Conservation (phyloP, 64 coral and sea anemone genomes). For the Actinia tenebrosa region DNA sequence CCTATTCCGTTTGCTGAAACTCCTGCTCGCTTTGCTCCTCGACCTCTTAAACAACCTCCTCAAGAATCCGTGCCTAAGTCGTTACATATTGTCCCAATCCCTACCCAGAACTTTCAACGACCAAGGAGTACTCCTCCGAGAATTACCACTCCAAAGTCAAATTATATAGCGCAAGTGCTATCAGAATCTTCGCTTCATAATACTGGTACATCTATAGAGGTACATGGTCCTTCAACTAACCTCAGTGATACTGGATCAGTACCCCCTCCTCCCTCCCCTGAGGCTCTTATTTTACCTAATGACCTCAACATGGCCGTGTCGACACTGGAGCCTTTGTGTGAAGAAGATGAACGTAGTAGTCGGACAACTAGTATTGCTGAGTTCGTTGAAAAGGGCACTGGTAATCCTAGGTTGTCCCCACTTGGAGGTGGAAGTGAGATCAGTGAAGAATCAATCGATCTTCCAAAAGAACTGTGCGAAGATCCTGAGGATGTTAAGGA, state of each 20-base stretch:
- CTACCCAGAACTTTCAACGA: neutral
- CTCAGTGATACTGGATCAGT: slow-evolving; percentile 30
- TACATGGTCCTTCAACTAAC: neutral
- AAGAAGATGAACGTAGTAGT: slow-evolving; percentile 85
- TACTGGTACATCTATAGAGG: slow-evolving; percentile 1
- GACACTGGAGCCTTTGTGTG: slow-evolving; percentile 67
- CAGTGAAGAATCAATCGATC: slow-evolving; percentile 7
- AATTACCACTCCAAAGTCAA: slow-evolving; percentile 20
- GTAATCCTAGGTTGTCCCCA: neutral
- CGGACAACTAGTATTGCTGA: slow-evolving; percentile 28
- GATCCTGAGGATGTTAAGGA: neutral
- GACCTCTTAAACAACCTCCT: slow-evolving; percentile 71
- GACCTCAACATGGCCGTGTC: neutral
- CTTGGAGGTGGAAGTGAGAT: slow-evolving; percentile 13
- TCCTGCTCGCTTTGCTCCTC: slow-evolving; percentile 49
- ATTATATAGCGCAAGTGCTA: slow-evolving; percentile 39
- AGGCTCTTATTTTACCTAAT: slow-evolving; percentile 10
- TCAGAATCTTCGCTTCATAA: slow-evolving; percentile 50
- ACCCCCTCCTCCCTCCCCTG: slow-evolving; percentile 81
- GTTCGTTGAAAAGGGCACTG: neutral
- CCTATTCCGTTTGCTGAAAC: slow-evolving; percentile 76
- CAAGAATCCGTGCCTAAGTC: slow-evolving; percentile 59
- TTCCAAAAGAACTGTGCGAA: slow-evolving; percentile 6
- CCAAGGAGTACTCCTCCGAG: slow-evolving; percentile 66
- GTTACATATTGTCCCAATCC: slow-evolving; percentile 47